Evolutionary conservation across 2,797 vertebrate species (phyloP), one percentile per base, ranked within the genome.

Genomic region (Bovichtus diacanthus): DNA sequence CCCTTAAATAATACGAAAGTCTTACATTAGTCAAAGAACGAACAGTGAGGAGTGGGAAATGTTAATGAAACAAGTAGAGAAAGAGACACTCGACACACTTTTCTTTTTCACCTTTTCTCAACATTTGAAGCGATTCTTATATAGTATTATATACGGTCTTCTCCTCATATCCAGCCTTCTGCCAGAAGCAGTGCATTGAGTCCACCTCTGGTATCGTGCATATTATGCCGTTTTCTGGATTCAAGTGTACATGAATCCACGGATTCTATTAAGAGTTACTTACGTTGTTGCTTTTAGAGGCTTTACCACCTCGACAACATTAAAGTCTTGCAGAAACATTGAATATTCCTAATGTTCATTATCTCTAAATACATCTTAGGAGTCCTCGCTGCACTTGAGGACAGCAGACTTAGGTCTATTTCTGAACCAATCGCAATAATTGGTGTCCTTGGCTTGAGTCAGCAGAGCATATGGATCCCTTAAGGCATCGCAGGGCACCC

Each of bases 401-500:
- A 59, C 18, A 13, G 74, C 67, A 65, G n/a, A n/a, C 6, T 76
- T 66, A 21, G 72, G 12, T 39, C 80, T 16, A 21, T 49, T 82
- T 86, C 54, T 80, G 41, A 77, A 49, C 88, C 84, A 82, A 68
- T 74, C 36, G 6, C 63, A 64, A 15, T 50, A 51, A 71, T 80
- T 7, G 49, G 74, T 81, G 81, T 85, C 74, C 68, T 74, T 90
- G 90, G 89, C 85, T 85, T 44, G 56, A 79, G 77, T 75, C 75
- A 73, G 58, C 41, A 27, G 58, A 90, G 80, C 93, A 94, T 93
- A 94, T 93, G 92, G 87, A 69, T 74, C 81, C 86, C 90, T 89
- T 2, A 72, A 76, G 89, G 86, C 89, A 31, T 41, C 43, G 29
- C 11, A 27, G 68, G 66, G 71, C 70, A 47, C 60, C 72, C 47